These are phyloP conservation scores for Fragum fragum DNA, from an alignment of 2,888 invertebrate genomes.

Conservation along the genomic window DNA sequence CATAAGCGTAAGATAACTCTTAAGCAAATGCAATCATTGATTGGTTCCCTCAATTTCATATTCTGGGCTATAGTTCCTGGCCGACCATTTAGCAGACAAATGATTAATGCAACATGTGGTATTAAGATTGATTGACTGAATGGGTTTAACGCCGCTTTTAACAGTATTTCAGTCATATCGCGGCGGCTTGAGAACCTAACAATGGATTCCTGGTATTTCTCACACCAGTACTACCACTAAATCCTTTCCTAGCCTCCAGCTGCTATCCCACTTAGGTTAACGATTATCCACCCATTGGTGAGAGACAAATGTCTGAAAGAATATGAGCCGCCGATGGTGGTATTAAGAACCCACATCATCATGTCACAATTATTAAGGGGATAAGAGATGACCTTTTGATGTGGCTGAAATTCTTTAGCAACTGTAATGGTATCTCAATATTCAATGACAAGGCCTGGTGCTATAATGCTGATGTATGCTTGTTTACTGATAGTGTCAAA, in stretches of 20 bases:
- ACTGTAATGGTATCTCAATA: conserved; percentile 32
- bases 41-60: conserved; percentile 34
- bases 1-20: conserved; percentile 1
- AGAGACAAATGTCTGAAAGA: too few species aligned
- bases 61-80: conserved; percentile 53
- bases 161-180: too few species aligned
- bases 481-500: conserved; percentile 8
- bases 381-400: not conserved
- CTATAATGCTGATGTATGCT: conserved; percentile 6
- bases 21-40: conserved; percentile 25
- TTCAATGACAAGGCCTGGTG: conserved; percentile 44
- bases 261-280: too few species aligned
- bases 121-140: too few species aligned
- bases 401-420: conserved; percentile 9
- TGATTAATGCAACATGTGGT: conserved; percentile 16
- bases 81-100: too few species aligned
- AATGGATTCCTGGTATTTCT: too few species aligned
- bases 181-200: too few species aligned
- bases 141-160: too few species aligned
- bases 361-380: not conserved
- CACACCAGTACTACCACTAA: too few species aligned
- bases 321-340: too few species aligned
- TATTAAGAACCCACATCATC: conserved; percentile 3
- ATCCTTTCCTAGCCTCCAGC: too few species aligned
- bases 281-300: too few species aligned